Evolutionary conservation across 2,797 vertebrate genomes (phyloP).

Genomic region (Argyrosomus regius): DNA sequence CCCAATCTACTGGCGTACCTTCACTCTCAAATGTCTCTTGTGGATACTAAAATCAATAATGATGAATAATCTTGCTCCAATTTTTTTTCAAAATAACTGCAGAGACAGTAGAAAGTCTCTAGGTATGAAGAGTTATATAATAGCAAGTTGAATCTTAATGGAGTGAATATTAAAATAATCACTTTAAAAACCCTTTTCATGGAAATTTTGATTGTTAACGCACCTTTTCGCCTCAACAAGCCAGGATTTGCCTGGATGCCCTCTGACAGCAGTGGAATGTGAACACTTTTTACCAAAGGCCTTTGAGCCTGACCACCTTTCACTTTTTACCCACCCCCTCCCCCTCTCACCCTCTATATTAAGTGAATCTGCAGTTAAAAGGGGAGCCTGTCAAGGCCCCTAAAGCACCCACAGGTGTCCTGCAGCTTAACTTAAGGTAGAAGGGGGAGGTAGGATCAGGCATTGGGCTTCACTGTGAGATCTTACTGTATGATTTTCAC

Average conservation of each 20-base stretch:
- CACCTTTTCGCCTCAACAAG: constrained; percentile 74
- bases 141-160: neutral
- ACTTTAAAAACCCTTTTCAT: neutral
- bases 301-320: constrained; percentile 83
- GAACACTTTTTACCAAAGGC: constrained; percentile 79
- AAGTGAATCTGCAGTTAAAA: constrained; percentile 75
- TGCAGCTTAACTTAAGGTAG: constrained; percentile 38
- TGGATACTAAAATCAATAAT: constrained; percentile 58
- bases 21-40: constrained; percentile 50
- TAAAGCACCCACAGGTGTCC: constrained; percentile 80
- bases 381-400: constrained; percentile 62
- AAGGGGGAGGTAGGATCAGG: constrained; percentile 9
- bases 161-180: neutral
- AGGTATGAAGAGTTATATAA: neutral
- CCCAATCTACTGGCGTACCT: constrained; percentile 53
- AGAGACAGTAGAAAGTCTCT: neutral
- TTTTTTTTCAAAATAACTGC: neutral
- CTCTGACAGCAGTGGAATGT: constrained; percentile 86
- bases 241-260: constrained; percentile 81
- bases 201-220: constrained; percentile 46
- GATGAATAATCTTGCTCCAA: constrained; percentile 15
- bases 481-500: neutral
- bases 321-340: constrained; percentile 68
- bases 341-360: constrained; percentile 53
- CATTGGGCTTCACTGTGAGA: neutral